Evolutionary conservation across 1,140 invertebrate species (phyloP).

Genomic region (Solen grandis): DNA sequence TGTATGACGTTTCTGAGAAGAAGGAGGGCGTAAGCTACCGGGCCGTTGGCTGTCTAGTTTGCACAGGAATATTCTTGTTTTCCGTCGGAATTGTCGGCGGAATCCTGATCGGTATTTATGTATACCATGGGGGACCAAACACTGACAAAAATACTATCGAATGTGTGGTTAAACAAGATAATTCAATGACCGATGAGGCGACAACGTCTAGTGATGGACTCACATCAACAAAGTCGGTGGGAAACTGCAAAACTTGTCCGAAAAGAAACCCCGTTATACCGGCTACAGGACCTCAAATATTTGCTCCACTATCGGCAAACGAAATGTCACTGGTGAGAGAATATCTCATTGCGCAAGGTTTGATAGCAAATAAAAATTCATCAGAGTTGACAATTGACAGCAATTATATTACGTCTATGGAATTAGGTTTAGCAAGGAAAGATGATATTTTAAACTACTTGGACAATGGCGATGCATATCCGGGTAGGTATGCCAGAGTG

Average conservation of each 20-base stretch:
- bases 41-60: neutral
- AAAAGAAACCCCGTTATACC: neutral
- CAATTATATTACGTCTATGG: constrained; percentile 36
- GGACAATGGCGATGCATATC: constrained; percentile 27
- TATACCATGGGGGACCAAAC: constrained; percentile 12
- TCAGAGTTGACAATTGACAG: no score
- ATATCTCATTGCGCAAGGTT: no score
- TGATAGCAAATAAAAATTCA: no score
- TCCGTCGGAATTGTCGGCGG: neutral
- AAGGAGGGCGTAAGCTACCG: no score
- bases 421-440: constrained; percentile 54
- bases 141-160: neutral
- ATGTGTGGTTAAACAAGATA: neutral
- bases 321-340: no score
- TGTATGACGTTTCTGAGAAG: no score
- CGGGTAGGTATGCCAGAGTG: constrained; percentile 56
- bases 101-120: constrained; percentile 14
- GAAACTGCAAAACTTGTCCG: neutral
- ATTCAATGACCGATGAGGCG: neutral
- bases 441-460: constrained; percentile 54
- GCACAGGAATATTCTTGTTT: constrained; percentile 1
- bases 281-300: neutral
- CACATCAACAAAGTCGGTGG: neutral
- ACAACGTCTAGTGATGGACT: neutral
- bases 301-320: neutral